A percentile compares a stretch with the other conserved stretches of the same genome.
These are phyloP conservation scores for Xiphophorus hellerii DNA, from an alignment of 2,113 vertebrate genomes.

Conservation along the genomic window DNA sequence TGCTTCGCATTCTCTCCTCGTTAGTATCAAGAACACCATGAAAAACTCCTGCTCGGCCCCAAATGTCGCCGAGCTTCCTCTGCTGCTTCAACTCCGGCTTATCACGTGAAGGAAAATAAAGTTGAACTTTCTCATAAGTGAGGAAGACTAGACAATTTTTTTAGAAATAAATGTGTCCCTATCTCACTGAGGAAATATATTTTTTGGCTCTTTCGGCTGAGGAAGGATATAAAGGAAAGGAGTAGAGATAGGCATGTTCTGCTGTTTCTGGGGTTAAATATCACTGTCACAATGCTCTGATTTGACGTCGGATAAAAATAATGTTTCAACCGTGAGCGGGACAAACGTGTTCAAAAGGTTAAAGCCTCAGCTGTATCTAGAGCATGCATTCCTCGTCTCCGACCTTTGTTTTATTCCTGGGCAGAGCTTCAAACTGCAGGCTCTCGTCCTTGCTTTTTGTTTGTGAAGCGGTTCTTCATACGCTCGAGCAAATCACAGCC, in stretches of 20 bases:
- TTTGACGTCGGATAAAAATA: background rate
- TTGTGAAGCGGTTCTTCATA: too few species aligned
- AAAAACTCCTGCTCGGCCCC: constrained; percentile 8
- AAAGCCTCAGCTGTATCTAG: too few species aligned
- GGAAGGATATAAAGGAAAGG: background rate
- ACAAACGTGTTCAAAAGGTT: too few species aligned
- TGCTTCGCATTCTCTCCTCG: constrained; percentile 39
- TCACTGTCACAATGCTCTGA: background rate
- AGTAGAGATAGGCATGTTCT: background rate
- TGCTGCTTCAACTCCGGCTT: constrained; percentile 24
- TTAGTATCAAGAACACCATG: constrained; percentile 44
- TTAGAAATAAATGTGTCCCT: background rate
- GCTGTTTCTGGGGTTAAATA: background rate
- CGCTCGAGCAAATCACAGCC: too few species aligned
- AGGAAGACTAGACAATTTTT: background rate
- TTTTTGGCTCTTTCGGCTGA: background rate
- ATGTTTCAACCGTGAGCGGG: too few species aligned
- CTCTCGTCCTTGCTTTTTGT: too few species aligned
- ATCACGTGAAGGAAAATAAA: constrained; percentile 19
- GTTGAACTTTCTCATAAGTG: constrained; percentile 7
- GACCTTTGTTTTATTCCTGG: too few species aligned
- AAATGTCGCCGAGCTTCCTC: constrained; percentile 15
- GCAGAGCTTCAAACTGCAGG: too few species aligned
- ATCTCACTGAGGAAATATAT: background rate
- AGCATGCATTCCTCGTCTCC: too few species aligned